These are phyloP conservation scores for Sceloporus tristichus DNA, from an alignment of 2,113 vertebrate species.

Conservation along the genomic window DNA sequence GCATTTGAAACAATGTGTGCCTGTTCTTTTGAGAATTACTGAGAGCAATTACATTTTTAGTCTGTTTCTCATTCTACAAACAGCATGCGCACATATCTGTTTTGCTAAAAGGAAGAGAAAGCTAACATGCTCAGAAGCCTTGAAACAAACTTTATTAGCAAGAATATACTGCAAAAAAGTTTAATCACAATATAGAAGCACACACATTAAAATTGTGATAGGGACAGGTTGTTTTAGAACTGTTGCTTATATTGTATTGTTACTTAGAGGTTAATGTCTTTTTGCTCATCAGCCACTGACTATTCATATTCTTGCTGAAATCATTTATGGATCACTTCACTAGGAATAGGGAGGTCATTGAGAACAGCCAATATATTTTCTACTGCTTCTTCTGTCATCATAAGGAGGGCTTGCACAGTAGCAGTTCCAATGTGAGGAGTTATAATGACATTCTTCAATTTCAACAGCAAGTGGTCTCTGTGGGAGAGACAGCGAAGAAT, in stretches of 20 bases:
- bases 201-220: background rate
- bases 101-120: background rate
- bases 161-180: background rate
- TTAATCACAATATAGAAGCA: background rate
- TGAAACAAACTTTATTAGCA: slow-evolving; percentile 5
- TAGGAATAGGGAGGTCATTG: slow-evolving; percentile 65
- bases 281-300: background rate
- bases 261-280: background rate
- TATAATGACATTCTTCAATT: slow-evolving; percentile 71
- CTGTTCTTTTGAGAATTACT: background rate
- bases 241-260: background rate
- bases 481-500: slow-evolving; percentile 50
- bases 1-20: background rate
- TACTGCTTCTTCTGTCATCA: slow-evolving; percentile 72
- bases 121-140: background rate
- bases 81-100: background rate
- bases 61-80: background rate
- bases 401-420: slow-evolving; percentile 50
- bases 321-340: slow-evolving; percentile 71
- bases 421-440: slow-evolving; percentile 77
- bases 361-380: slow-evolving; percentile 73
- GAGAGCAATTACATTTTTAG: background rate
- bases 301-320: background rate
- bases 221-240: background rate
- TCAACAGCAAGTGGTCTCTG: slow-evolving; percentile 76